Percentiles rank a stretch among this genome's conserved stretches.
phyloP scores from a whole-genome alignment of 2,888 invertebrate species.

The Chrysomela aeneicollis region DNA sequence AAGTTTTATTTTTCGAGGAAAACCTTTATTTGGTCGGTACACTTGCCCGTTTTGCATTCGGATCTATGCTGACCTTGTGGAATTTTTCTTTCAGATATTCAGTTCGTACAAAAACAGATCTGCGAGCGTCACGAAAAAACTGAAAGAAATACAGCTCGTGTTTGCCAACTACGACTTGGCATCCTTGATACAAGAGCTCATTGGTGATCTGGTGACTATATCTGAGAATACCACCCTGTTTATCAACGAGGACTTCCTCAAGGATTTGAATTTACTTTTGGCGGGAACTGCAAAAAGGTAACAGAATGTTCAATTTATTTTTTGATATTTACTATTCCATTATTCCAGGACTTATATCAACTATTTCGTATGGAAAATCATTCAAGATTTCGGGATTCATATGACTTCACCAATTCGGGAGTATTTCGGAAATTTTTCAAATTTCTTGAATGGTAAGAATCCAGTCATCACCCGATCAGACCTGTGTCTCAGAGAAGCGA shows the following conservation, averaged over 20 bases:
- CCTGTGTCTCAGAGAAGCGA: conserved; percentile 13
- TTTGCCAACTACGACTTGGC: conserved; percentile 16
- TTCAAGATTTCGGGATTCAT: conserved; percentile 24
- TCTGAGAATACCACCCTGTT: conserved; percentile 8
- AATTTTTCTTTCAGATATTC: background rate
- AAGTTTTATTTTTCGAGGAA: conserved; percentile 23
- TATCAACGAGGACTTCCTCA: conserved; percentile 8
- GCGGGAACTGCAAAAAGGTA: conserved; percentile 24
- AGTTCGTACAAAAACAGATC: background rate
- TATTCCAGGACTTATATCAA: conserved; percentile 24
- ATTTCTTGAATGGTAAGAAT: background rate
- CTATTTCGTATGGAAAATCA: conserved; percentile 29
- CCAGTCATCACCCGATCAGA: conserved; percentile 9
- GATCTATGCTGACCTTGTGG: no score
- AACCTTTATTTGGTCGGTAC: conserved; percentile 16
- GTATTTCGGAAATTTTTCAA: conserved; percentile 23
- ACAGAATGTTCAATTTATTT: no score
- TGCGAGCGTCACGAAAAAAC: background rate
- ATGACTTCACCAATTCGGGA: conserved; percentile 23
- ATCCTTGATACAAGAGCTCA: conserved; percentile 1
- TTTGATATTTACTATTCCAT: no score
- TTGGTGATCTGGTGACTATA: background rate
- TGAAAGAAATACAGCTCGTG: conserved; percentile 2
- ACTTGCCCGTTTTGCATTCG: no score
- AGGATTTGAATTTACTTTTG: conserved; percentile 21